Base-by-base conservation (phyloP, 2,888 invertebrate species). In the Patella depressa region DNA sequence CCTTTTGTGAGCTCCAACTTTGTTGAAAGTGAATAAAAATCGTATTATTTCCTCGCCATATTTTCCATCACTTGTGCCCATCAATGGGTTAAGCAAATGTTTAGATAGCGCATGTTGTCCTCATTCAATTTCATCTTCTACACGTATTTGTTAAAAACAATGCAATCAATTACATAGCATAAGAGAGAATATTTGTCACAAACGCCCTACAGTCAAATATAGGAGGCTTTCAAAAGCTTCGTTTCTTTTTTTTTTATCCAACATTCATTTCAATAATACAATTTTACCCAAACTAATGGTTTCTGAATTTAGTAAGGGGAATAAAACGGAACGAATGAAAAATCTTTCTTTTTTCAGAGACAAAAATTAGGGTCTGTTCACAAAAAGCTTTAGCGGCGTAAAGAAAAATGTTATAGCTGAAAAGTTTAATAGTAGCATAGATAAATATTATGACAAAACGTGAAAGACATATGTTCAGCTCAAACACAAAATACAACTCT, bases 171-270 rank as follows among this genome's bases (percentile, higher is more conserved):
- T 65, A 65, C 24, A 19, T 24, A 65, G 65, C 24, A 24, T 65
- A 65, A 65, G 65, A 24, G 65, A 19, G 19, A 24, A 65, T 65
- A 65, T 65, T 59, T 65, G 19, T 24, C 19, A 19, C 24, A 24
- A 65, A 65, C 19, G 65, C 65, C 65, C 65, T 65, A 65, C 65
- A 65, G 65, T 65, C 65, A 65, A 65, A 65, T 65, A 24, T 65
- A 19, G 45, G 45, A 45, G 45, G 9, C 17, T 65, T 65, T 65
- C 24, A 65, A 65, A 65, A 65, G 65, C 19, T 2, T 65, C 65
- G 65, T 65, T 65, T 65, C 45, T 9, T 45, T 45, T 45, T 45
- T 45, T 45, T 45, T 45, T 45, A 45, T 45, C 45, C 45, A 45
- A 45, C 45, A 45, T 45, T 45, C 45, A 45, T 45, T 45, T 45